Percentiles rank a stretch among this genome's conserved stretches.
phyloP scores from a whole-genome alignment of 2,888 invertebrate species.

The Tolmerus cingulatus region DNA sequence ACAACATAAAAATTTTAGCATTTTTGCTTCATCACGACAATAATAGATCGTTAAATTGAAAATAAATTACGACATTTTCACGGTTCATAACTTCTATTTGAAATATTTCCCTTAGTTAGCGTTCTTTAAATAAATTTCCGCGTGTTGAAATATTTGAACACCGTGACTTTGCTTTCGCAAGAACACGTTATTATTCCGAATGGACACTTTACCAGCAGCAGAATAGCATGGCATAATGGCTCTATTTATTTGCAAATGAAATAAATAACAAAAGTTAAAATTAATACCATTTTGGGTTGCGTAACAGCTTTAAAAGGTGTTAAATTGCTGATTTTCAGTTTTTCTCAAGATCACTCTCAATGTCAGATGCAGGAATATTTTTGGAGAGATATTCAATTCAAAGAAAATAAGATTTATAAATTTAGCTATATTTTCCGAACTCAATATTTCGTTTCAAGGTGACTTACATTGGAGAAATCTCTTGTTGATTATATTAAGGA shows the following conservation, averaged over 20 bases:
- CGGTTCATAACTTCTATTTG: neutral
- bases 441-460: neutral
- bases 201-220: neutral
- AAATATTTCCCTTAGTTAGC: neutral
- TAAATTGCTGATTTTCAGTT: neutral
- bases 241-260: neutral
- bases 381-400: neutral
- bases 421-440: neutral
- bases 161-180: neutral
- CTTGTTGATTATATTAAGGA: neutral
- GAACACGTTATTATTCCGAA: neutral
- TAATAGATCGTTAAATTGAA: no score
- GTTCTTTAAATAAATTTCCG: neutral
- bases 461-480: neutral
- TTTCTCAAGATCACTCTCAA: neutral
- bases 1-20: no score
- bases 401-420: neutral
- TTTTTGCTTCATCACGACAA: no score
- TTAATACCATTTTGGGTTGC: neutral
- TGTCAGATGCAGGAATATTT: neutral
- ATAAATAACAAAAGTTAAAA: neutral
- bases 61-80: neutral
- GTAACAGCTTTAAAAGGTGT: neutral
- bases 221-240: neutral
- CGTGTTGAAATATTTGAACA: neutral